phyloP scores from a whole-genome alignment of 2,888 invertebrate species.

The Antitype chi region DNA sequence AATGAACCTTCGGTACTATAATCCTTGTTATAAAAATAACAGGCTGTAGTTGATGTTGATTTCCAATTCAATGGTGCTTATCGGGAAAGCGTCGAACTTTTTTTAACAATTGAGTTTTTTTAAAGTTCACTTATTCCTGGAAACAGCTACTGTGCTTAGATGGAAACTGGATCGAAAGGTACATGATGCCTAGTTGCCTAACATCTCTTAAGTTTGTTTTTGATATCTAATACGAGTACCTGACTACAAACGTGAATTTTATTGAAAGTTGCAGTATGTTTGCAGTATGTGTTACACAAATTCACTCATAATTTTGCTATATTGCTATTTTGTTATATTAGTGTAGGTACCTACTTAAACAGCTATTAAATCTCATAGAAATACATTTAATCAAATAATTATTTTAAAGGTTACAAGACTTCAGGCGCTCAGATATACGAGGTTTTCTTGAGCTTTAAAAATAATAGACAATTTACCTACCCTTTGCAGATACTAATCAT shows the following conservation, averaged over 20 bases:
- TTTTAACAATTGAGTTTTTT: constrained; percentile 3
- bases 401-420: constrained; percentile 7
- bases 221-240: neutral
- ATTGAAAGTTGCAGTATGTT: neutral
- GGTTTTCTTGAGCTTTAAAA: neutral
- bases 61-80: constrained; percentile 16
- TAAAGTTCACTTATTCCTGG: neutral
- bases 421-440: neutral
- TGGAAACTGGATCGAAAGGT: neutral
- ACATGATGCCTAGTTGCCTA: neutral
- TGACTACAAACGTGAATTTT: neutral
- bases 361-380: neutral
- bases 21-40: constrained; percentile 22
- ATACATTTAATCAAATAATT: constrained; percentile 8
- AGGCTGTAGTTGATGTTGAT: constrained; percentile 30
- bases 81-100: neutral
- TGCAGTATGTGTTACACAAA: neutral
- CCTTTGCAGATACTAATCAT: constrained; percentile 26
- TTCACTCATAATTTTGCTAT: neutral
- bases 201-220: neutral
- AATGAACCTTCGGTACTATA: constrained; percentile 1
- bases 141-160: neutral
- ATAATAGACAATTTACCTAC: neutral
- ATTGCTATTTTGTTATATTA: neutral
- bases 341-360: neutral